Evolutionary conservation across 2,797 vertebrate genomes (phyloP).

Genomic region (Poecile montanus): DNA sequence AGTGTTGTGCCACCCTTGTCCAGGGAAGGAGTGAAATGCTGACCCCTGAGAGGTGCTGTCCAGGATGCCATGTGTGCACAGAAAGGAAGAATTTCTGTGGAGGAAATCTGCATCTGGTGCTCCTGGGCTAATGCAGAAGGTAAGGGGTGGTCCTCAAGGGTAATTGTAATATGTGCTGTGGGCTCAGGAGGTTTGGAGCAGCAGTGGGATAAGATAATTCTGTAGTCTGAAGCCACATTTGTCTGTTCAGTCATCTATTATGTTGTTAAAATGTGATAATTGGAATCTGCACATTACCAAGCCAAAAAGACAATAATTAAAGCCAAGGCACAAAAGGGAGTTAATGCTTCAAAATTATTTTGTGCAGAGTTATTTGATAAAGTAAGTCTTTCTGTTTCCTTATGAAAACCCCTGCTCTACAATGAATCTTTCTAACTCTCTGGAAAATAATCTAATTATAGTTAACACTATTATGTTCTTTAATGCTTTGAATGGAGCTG

Average conservation of each 20-base stretch:
- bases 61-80: fast-evolving
- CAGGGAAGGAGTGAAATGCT: not conserved
- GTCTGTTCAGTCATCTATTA: not conserved
- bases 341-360: conserved; percentile 28
- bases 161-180: not conserved
- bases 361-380: conserved; percentile 10
- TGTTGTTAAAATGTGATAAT: not conserved
- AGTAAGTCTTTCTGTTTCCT: conserved; percentile 12
- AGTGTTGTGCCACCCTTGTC: not conserved
- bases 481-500: conserved; percentile 38
- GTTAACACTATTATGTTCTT: conserved; percentile 33
- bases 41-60: not conserved
- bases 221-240: not conserved
- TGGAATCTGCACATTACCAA: not conserved
- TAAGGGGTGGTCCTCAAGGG: not conserved
- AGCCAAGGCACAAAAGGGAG: not conserved
- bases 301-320: conserved; percentile 15
- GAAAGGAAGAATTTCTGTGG: not conserved
- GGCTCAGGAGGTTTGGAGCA: not conserved
- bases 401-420: not conserved
- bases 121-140: fast-evolving
- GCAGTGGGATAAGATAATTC: not conserved
- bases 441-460: conserved; percentile 56
- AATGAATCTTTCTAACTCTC: conserved; percentile 3
- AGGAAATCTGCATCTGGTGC: not conserved